Percentiles rank a stretch among this genome's conserved stretches.
Conservation (phyloP, 2,797 vertebrate genomes). For the Sorex maritimensis region DNA sequence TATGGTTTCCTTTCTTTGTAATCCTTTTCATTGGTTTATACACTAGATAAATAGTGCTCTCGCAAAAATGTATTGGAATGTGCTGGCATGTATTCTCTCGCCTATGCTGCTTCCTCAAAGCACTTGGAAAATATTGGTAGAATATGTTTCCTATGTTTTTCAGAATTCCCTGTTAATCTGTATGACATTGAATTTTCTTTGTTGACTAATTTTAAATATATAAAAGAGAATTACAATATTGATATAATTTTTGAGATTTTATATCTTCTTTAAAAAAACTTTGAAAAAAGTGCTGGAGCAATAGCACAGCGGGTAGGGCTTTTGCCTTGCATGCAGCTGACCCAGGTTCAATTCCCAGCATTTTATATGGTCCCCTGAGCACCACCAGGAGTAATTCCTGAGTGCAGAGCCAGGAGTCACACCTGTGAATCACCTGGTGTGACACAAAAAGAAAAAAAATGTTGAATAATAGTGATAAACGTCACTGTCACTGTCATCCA, state of each 20-base stretch:
- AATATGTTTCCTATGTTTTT: background rate
- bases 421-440: too few relatives aligned
- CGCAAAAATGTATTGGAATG: background rate
- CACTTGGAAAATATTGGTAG: background rate
- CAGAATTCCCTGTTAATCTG: background rate
- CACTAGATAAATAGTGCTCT: background rate
- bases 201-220: background rate
- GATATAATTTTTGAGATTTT: background rate
- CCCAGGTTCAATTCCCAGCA: too few relatives aligned
- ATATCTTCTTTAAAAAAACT: too few relatives aligned
- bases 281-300: too few relatives aligned
- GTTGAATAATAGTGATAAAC: background rate
- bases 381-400: too few relatives aligned
- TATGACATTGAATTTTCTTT: background rate
- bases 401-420: too few relatives aligned
- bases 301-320: too few relatives aligned
- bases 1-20: background rate
- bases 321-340: too few relatives aligned
- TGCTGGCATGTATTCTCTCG: background rate
- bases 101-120: background rate
- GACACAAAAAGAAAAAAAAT: too few relatives aligned
- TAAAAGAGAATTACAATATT: background rate
- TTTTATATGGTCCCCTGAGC: too few relatives aligned
- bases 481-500: too few relatives aligned
- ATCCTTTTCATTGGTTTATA: background rate